Percentiles rank a stretch among this genome's conserved stretches.
Evolutionary conservation across 2,797 vertebrate species (phyloP).

Genomic region (Xiphophorus birchmanni): DNA sequence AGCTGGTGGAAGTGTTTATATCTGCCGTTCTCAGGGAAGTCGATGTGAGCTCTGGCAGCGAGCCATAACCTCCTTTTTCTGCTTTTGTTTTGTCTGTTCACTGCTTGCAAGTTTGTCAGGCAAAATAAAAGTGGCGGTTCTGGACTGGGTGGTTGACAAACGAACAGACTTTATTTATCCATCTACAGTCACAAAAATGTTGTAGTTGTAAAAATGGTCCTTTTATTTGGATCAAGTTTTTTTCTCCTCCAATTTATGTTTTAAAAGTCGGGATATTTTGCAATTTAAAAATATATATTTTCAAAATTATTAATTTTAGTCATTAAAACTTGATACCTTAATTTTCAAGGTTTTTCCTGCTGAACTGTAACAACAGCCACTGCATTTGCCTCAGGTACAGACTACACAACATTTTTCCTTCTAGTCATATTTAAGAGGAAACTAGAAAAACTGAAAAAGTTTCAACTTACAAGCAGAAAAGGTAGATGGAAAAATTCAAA

Average conservation of each 20-base stretch:
- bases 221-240: background rate
- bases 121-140: background rate
- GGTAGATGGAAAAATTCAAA: background rate
- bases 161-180: background rate
- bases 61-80: conserved; percentile 3
- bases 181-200: background rate
- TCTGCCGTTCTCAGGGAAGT: conserved; percentile 43
- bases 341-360: background rate
- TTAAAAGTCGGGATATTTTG: background rate
- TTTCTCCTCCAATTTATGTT: background rate
- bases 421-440: background rate
- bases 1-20: conserved; percentile 16
- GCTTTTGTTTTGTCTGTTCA: conserved; percentile 14
- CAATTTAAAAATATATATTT: background rate
- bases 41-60: conserved; percentile 33
- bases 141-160: background rate
- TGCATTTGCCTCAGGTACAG: background rate
- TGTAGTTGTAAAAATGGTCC: background rate
- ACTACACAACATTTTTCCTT: background rate
- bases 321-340: background rate
- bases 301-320: background rate
- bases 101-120: conserved; percentile 1
- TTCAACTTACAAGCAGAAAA: background rate
- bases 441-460: background rate
- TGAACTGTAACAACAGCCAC: background rate